These are phyloP conservation scores for Stenolophus ochropezus DNA, from an alignment of 2,888 invertebrate species.

Conservation along the genomic window DNA sequence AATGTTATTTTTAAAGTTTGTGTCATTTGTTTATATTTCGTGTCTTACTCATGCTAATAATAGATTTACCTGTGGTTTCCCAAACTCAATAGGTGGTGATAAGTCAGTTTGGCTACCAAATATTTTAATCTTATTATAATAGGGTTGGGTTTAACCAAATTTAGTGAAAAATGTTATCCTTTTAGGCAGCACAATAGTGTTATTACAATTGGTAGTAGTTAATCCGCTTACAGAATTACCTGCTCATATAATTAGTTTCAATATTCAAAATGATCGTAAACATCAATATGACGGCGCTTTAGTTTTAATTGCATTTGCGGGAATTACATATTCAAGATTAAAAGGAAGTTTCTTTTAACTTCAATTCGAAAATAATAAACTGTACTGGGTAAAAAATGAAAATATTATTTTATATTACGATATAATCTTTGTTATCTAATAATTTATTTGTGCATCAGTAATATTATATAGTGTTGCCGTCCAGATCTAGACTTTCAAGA, in stretches of 20 bases:
- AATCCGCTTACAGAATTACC: slow-evolving; percentile 11
- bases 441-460: too few species aligned
- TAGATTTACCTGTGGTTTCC: too few species aligned
- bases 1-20: too few species aligned
- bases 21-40: too few species aligned
- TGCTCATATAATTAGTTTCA: neutral
- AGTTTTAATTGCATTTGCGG: neutral
- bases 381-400: too few species aligned
- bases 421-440: too few species aligned
- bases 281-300: neutral
- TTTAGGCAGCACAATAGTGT: neutral
- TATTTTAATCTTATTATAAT: neutral
- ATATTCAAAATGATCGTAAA: neutral
- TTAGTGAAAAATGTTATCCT: neutral
- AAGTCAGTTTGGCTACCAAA: neutral
- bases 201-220: neutral
- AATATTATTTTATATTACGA: too few species aligned
- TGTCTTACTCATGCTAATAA: too few species aligned
- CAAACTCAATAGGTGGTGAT: neutral
- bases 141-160: neutral
- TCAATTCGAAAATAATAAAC: neutral
- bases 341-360: too few species aligned
- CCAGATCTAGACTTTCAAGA: too few species aligned
- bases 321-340: neutral
- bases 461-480: too few species aligned